A percentile compares a stretch with the other conserved stretches of the same genome.
Evolutionary conservation across 2,888 invertebrate species (phyloP).

Genomic region (Spatulosminthurus flaviceps): DNA sequence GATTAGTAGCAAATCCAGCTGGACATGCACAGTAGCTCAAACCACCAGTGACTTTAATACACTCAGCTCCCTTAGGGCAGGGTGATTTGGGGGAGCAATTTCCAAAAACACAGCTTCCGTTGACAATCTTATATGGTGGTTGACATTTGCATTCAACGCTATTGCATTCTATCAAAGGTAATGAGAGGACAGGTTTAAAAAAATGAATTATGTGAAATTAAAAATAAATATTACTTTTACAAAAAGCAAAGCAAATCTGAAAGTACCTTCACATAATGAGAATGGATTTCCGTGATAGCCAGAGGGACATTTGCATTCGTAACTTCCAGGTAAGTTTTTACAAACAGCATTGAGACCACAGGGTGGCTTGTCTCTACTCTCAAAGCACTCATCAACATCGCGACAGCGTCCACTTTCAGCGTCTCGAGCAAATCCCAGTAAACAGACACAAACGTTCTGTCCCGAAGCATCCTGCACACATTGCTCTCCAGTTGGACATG

Average conservation of each 20-base stretch:
- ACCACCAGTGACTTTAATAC: slow-evolving; percentile 87
- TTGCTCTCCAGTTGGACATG: slow-evolving; percentile 85
- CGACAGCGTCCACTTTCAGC: slow-evolving; percentile 76
- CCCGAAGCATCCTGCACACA: slow-evolving; percentile 81
- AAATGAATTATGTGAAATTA: slow-evolving; percentile 16
- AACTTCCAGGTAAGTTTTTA: slow-evolving; percentile 91
- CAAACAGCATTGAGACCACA: slow-evolving; percentile 91
- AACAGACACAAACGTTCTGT: slow-evolving; percentile 87
- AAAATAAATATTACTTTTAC: slow-evolving; percentile 26
- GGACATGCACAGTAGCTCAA: slow-evolving; percentile 94
- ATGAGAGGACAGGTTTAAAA: slow-evolving; percentile 14
- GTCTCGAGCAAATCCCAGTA: slow-evolving; percentile 85
- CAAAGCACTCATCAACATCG: slow-evolving; percentile 86
- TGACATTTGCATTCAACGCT: slow-evolving; percentile 86
- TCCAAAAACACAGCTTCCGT: slow-evolving; percentile 84
- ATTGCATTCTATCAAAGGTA: slow-evolving; percentile 75
- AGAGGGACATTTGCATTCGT: slow-evolving; percentile 88
- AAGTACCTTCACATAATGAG: slow-evolving; percentile 77
- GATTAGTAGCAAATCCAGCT: slow-evolving; percentile 79
- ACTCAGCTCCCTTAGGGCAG: slow-evolving; percentile 87
- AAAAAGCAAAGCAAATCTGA: not conserved
- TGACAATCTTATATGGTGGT: slow-evolving; percentile 83
- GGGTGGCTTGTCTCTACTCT: slow-evolving; percentile 77
- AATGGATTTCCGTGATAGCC: slow-evolving; percentile 88
- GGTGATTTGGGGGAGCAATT: slow-evolving; percentile 83